A percentile compares a stretch with the other conserved stretches of the same genome.
phyloP scores from a whole-genome alignment of 2,797 vertebrate genomes.

The Varecia variegata region DNA sequence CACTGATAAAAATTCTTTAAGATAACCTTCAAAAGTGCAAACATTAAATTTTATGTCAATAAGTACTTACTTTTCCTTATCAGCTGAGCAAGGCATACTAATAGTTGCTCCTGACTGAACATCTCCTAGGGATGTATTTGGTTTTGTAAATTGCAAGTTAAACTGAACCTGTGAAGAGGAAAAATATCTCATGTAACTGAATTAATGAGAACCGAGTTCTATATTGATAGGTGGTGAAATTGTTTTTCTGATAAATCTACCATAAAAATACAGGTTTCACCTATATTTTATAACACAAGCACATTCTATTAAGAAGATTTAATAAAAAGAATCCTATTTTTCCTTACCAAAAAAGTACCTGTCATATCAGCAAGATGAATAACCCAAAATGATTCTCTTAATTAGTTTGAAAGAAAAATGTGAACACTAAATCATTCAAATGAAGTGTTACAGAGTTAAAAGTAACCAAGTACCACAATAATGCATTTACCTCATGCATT shows the following conservation, averaged over 20 bases:
- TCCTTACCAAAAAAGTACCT: neutral
- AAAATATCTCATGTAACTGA: neutral
- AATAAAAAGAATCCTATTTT: neutral
- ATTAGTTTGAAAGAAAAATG: neutral
- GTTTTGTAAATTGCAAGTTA: slow-evolving; percentile 84
- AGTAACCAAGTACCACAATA: neutral
- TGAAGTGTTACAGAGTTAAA: neutral
- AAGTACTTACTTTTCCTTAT: slow-evolving; percentile 88
- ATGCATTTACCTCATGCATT: neutral
- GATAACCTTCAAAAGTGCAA: neutral
- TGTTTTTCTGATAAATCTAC: neutral
- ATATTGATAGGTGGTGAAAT: neutral
- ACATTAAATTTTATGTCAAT: neutral
- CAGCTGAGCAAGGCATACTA: slow-evolving; percentile 65
- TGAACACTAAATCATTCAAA: neutral
- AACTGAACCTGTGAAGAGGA: slow-evolving; percentile 86
- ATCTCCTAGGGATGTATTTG: slow-evolving; percentile 65
- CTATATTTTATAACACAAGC: neutral
- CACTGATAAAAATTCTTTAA: neutral
- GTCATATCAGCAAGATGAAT: neutral
- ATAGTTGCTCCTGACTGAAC: slow-evolving; percentile 65
- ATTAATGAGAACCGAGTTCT: neutral
- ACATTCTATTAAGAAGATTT: neutral
- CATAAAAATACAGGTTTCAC: neutral
- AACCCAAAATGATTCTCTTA: neutral